Evolutionary conservation across 1,140 invertebrate species (phyloP), one percentile per base, ranked within the genome.

Genomic region (Dreissena polymorpha): DNA sequence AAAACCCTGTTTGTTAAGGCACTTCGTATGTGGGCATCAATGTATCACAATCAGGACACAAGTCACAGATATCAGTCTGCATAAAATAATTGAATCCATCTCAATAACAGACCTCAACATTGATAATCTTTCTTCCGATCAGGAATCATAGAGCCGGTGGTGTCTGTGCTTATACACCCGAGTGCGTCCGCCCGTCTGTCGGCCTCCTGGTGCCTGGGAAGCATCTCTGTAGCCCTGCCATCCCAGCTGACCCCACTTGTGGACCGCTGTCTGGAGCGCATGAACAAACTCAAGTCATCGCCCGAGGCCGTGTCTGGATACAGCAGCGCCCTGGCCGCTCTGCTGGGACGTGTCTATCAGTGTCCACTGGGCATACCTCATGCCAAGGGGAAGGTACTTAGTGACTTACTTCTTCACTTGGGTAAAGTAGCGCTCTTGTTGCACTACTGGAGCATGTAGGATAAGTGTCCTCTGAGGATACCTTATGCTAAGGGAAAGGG

Each of bases 291-390:
- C 91, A 95, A 97, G 88, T 96, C 97, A 39, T 98, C 97, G 25
- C 96, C 98, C 0, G 98, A 99, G 93, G 97, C 97, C 29, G 97
- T 99, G 74, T 95, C 95, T 89, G 98, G 98, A 23, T 99, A 99
- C 91, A 98, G 98, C 89, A 96, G 96, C 90, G 98, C 98, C 10
- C 93, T 99, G 75, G 96, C 98, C 80, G 97, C 98, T 10, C 95
- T 99, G 72, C 93, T 99, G 55, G 98, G 98, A 25, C 97, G 97
- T 74, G 97, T 98, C 0, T 95, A 96, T 75, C 94, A 97, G 68
- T 99, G 98, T 65, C 97, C 98, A 6, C 94, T 99, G 10, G 98
- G 99, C 27, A 97, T 99, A 72, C 99, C 99, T 23, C 98, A 99
- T 92, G 90, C 97, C 60, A 97, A 98, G 87, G 98, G 98, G 87